phyloP scores from a whole-genome alignment of 2,888 invertebrate genomes.

The Drosophila lacicola region DNA sequence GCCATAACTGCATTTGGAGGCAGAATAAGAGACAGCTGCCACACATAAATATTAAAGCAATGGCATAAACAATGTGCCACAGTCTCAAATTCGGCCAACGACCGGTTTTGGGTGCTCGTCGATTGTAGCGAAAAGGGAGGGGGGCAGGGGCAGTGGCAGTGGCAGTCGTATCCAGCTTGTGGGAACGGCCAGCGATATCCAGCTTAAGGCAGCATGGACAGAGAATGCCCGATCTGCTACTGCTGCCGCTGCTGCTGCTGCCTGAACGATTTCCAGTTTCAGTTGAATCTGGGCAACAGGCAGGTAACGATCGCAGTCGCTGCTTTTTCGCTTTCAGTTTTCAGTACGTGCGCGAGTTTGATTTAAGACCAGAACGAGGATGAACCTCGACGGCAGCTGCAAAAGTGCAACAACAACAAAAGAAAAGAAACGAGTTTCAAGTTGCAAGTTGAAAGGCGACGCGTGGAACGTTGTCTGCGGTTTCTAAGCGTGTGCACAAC shows the following conservation, averaged over 20 bases:
- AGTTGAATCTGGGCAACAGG: slow-evolving; percentile 77
- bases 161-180: slow-evolving; percentile 54
- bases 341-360: slow-evolving; percentile 38
- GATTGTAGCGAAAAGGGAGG: slow-evolving; percentile 1
- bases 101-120: slow-evolving; percentile 59
- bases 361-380: slow-evolving; percentile 65
- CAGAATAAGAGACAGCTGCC: slow-evolving; percentile 50
- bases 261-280: slow-evolving; percentile 77
- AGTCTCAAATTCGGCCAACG: slow-evolving; percentile 71
- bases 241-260: slow-evolving; percentile 33
- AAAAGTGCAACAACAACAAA: slow-evolving; percentile 67
- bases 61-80: slow-evolving; percentile 72
- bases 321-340: slow-evolving; percentile 66
- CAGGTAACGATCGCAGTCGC: slow-evolving; percentile 61
- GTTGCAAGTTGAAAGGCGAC: slow-evolving; percentile 56
- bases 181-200: slow-evolving; percentile 73
- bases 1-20: slow-evolving; percentile 9
- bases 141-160: background rate
- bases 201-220: slow-evolving; percentile 47
- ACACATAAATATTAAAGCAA: slow-evolving; percentile 60
- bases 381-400: slow-evolving; percentile 71
- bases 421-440: slow-evolving; percentile 61
- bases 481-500: slow-evolving; percentile 22
- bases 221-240: slow-evolving; percentile 28
- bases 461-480: slow-evolving; percentile 30